Evolutionary conservation across 2,797 vertebrate species (phyloP), one percentile per base, ranked within the genome.

Genomic region (Rhinatrema bivittatum): DNA sequence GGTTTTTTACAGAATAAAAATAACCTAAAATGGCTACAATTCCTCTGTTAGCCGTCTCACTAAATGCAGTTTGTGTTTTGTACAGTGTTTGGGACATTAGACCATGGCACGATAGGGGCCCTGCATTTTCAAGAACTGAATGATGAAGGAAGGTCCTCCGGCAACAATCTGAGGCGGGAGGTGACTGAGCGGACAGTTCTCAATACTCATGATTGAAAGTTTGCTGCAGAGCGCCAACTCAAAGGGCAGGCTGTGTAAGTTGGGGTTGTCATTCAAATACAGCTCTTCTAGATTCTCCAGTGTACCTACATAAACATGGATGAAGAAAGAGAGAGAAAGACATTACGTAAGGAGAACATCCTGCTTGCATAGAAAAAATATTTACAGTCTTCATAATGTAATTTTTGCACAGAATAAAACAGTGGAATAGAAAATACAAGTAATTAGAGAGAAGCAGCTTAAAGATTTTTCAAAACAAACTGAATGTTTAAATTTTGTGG

Each of bases 91-190:
- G 82, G 80, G 81, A 82, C 81, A 81, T 63, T 86, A 99, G 75
- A 99, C 94, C 94, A 99, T 99, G 85, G 96, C 91, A 71, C 96
- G 92, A 66, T 99, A 98, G 4, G 96, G 96, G 62, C 96, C 96
- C 79, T 99, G 95, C 96, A 99, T 99, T 85, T 99, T 99, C 65
- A 99, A 87, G 73, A 98, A 99, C 85, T 99, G 96, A 75, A 99
- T 98, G 77, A 99, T 99, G 75, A 97, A 98, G 42, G 96, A 99
- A 39, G 96, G 96, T 26, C 95, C 96, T 41, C 96, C 93, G n/a
- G 91, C 94, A 21, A 99, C 96, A 47, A 99, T 99, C 79, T 98
- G 95, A 29, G 94, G 90, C 11, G 96, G 96, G 68, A 99, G 91
- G 78, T 98, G 95, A 75, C 91, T 98, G 81, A 99, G 93, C 2